These are phyloP conservation scores for Apamea sordens DNA, from an alignment of 2,888 invertebrate species.

Conservation along the genomic window DNA sequence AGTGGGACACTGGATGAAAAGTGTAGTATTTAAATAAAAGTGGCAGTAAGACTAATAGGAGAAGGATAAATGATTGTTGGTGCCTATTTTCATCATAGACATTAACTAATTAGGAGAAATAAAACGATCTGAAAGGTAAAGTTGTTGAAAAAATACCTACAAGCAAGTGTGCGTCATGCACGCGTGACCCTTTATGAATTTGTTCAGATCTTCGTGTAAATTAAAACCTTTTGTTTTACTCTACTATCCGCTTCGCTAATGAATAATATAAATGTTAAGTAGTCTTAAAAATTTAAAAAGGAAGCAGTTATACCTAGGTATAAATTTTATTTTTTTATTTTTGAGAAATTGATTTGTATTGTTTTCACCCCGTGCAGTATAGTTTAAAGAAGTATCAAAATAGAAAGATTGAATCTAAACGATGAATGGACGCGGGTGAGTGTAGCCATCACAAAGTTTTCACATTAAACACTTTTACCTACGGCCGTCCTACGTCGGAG, in stretches of 20 bases:
- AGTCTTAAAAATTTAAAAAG: not conserved
- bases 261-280: constrained; percentile 38
- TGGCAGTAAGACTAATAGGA: constrained; percentile 26
- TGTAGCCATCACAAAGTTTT: constrained; percentile 79
- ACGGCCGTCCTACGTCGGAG: constrained; percentile 68
- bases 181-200: constrained; percentile 38
- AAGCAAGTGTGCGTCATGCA: constrained; percentile 29
- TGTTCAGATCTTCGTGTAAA: constrained; percentile 33
- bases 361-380: constrained; percentile 15
- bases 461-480: constrained; percentile 81
- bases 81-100: constrained; percentile 29
- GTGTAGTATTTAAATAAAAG: constrained; percentile 28
- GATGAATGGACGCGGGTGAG: constrained; percentile 72
- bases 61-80: constrained; percentile 27
- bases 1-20: constrained; percentile 4
- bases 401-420: constrained; percentile 73
- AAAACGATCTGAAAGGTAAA: constrained; percentile 11
- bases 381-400: constrained; percentile 55
- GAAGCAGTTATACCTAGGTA: constrained; percentile 1
- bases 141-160: constrained; percentile 22
- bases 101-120: constrained; percentile 30
- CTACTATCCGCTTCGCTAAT: constrained; percentile 21
- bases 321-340: not conserved
- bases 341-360: constrained; percentile 19
- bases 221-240: constrained; percentile 36